Base-by-base conservation (phyloP, 1,140 invertebrate species). In the Zophobas atratus region DNA sequence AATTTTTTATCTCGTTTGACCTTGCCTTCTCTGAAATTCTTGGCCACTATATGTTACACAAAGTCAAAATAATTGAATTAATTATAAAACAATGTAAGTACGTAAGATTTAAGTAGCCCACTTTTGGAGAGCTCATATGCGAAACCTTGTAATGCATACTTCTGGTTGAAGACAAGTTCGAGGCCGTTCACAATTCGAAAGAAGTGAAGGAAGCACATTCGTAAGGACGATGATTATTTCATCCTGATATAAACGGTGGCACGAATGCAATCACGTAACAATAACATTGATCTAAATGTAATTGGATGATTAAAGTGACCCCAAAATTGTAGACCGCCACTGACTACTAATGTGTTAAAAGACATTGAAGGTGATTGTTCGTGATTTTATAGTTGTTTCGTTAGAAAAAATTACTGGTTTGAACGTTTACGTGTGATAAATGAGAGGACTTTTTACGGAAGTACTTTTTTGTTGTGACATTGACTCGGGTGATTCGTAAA, bases 1-100 rank as follows among this genome's bases (percentile, higher is more conserved):
- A 67, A 67, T 46, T 67, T 67, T 67, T 67, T 43, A 33, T 39
- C 60, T 41, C 43, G 60, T 67, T 5, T 48, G 43, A 43, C 60
- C 60, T 67, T 67, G 60, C 60, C 60, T 67, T 67, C 60, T 67
- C 60, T 43, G 43, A 43, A 60, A 60, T 60, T 67, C 60, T 67
- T 67, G 60, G n/a, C 60, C 60, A 39, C 32, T 33, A 43, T 39
- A 3, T 67, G 39, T 43, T 67, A 67, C 60, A 67, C 41, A 67
- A 57, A 67, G 43, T 20, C 20, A 39, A 67, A 67, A 67, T 67
- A 67, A 46, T 43, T 67, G 39, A 46, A 43, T 67, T 67, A 67
- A 67, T 67, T 67, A 67, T 46, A 43, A 67, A 67, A 67, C 60
- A 67, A 67, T 67, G 34, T 63, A n/a, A 32, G 60, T 41, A 20